phyloP scores from a whole-genome alignment of 2,888 invertebrate genomes.

The Synergus japonicus region DNA sequence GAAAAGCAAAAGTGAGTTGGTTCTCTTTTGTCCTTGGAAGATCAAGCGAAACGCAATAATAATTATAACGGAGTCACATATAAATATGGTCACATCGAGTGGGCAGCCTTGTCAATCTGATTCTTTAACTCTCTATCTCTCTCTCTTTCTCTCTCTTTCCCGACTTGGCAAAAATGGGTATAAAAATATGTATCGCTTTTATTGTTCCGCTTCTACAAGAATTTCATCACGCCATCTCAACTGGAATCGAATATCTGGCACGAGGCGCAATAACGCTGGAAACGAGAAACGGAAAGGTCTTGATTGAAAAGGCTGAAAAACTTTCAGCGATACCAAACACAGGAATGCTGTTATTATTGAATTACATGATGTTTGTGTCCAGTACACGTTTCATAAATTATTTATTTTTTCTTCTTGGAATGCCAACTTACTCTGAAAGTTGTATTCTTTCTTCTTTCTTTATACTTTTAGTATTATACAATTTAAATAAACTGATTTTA shows the following conservation, averaged over 20 bases:
- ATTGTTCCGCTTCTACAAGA: conserved; percentile 20
- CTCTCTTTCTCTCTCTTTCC: neutral
- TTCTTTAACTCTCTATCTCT: neutral
- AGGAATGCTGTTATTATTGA: neutral
- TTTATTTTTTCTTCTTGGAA: neutral
- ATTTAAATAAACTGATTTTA: too few species aligned
- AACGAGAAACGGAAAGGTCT: neutral
- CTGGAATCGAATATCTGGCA: neutral
- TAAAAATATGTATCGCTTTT: neutral
- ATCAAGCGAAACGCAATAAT: conserved; percentile 22
- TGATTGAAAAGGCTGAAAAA: conserved; percentile 3
- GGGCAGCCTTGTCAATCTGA: conserved; percentile 2
- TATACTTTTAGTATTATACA: too few species aligned
- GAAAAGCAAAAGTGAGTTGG: conserved; percentile 33
- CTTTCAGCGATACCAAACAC: neutral
- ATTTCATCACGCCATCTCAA: conserved; percentile 12
- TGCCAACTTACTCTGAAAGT: neutral
- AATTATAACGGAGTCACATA: conserved; percentile 31
- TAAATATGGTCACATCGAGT: conserved; percentile 23
- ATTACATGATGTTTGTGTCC: conserved; percentile 1
- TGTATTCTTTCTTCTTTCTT: neutral
- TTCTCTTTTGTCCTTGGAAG: conserved; percentile 34
- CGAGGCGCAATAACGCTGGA: conserved; percentile 8
- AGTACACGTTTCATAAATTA: neutral
- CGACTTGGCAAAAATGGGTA: neutral